A percentile compares a stretch with the other conserved stretches of the same genome.
These are phyloP conservation scores for Drosophila equinoxialis DNA, from an alignment of 1,140 invertebrate species.

Conservation along the genomic window DNA sequence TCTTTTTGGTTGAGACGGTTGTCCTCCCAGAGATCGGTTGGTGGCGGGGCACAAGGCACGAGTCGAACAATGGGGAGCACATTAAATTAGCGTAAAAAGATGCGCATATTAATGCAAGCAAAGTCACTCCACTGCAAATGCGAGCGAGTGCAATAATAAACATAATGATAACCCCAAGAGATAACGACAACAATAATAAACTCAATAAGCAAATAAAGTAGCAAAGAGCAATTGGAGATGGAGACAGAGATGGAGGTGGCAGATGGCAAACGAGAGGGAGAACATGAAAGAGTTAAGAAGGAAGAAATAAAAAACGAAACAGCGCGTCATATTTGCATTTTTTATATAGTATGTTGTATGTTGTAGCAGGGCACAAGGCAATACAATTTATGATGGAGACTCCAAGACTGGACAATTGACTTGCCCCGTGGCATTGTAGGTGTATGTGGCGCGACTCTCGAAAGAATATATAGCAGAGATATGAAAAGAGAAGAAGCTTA, in stretches of 20 bases:
- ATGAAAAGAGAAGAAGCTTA: constrained; percentile 19
- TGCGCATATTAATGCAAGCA: constrained; percentile 45
- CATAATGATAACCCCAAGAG: constrained; percentile 60
- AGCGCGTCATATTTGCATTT: constrained; percentile 63
- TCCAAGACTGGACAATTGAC: constrained; percentile 67
- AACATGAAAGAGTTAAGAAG: constrained; percentile 10
- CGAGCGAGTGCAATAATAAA: constrained; percentile 52
- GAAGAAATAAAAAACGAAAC: not conserved
- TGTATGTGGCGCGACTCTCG: constrained; percentile 15
- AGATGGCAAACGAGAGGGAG: not conserved
- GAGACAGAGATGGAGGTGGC: not conserved
- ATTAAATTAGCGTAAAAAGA: constrained; percentile 58
- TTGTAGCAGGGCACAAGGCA: not conserved
- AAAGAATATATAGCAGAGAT: not conserved
- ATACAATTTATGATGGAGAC: constrained; percentile 62
- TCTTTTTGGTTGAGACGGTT: not conserved
- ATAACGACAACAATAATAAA: constrained; percentile 66
- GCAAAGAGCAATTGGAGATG: not conserved
- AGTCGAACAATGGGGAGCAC: constrained; percentile 38
- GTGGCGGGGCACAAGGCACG: constrained; percentile 14
- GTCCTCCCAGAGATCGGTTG: not conserved
- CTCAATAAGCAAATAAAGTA: constrained; percentile 70
- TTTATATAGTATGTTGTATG: constrained; percentile 11
- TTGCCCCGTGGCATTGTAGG: constrained; percentile 73
- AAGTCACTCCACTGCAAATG: not conserved